Percentiles rank a stretch among this genome's conserved stretches.
These are phyloP conservation scores for Galago senegalensis DNA, from an alignment of 2,797 vertebrate species.

Conservation along the genomic window DNA sequence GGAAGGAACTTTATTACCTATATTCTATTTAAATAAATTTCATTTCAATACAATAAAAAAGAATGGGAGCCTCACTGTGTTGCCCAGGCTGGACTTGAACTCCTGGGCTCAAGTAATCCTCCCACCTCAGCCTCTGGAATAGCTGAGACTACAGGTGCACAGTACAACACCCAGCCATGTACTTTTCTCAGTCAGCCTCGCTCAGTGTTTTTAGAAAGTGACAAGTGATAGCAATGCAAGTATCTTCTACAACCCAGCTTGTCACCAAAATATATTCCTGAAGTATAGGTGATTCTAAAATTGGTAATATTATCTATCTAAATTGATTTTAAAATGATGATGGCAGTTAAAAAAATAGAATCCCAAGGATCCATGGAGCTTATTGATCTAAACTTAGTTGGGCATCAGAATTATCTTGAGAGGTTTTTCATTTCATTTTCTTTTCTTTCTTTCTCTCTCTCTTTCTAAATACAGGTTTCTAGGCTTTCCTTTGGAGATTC, in stretches of 20 bases:
- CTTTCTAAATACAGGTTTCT: not conserved
- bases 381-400: not conserved
- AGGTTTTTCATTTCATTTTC: not conserved
- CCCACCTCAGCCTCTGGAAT: not conserved
- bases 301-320: not conserved
- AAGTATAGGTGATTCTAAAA: not conserved
- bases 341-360: not conserved
- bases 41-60: no score
- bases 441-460: no score
- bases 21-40: not conserved
- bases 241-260: not conserved
- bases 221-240: not conserved
- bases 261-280: not conserved
- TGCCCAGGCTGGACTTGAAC: not conserved
- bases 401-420: constrained; percentile 9
- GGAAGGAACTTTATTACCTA: not conserved
- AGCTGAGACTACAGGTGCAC: not conserved
- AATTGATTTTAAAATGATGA: not conserved
- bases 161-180: not conserved
- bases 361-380: not conserved
- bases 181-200: not conserved
- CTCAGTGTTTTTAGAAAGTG: not conserved
- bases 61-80: not conserved
- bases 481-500: not conserved
- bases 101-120: not conserved